These are phyloP conservation scores for Paramormyrops hopkinsi DNA, from an alignment of 2,797 vertebrate species.

Conservation along the genomic window DNA sequence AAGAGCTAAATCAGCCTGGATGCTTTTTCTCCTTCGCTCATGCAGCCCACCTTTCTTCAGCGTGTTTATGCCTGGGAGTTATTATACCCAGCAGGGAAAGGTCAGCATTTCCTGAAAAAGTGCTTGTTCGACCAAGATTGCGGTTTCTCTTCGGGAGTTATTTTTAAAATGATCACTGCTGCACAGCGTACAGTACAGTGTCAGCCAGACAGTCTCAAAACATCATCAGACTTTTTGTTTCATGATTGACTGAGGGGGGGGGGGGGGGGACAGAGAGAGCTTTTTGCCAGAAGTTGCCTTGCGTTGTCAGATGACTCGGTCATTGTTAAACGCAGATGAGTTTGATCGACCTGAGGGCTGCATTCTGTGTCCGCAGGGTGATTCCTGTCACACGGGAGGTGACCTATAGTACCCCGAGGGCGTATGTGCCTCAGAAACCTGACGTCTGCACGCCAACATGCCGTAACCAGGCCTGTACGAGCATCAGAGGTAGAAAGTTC, in stretches of 20 bases:
- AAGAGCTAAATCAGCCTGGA: background rate
- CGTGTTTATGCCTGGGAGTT: background rate
- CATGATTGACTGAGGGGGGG: background rate
- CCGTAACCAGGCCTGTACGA: background rate
- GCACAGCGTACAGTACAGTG: background rate
- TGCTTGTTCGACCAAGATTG: background rate
- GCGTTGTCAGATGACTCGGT: background rate
- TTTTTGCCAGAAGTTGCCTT: background rate
- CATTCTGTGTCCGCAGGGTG: background rate
- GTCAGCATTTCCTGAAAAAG: background rate
- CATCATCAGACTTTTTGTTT: background rate
- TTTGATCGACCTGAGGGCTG: background rate
- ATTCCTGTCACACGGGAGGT: background rate
- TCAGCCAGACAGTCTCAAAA: background rate
- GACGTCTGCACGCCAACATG: background rate
- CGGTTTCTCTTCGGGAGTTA: background rate
- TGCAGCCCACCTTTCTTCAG: background rate
- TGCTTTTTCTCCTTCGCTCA: background rate
- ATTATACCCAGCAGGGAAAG: background rate
- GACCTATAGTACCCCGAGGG: background rate
- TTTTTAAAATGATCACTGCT: background rate
- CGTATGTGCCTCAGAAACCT: background rate
- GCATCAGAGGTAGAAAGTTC: background rate
- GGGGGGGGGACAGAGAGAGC: background rate
- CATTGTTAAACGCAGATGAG: conserved; percentile 7